These are phyloP conservation scores for Yponomeuta malinellus DNA, from an alignment of 2,888 invertebrate genomes.

Conservation along the genomic window DNA sequence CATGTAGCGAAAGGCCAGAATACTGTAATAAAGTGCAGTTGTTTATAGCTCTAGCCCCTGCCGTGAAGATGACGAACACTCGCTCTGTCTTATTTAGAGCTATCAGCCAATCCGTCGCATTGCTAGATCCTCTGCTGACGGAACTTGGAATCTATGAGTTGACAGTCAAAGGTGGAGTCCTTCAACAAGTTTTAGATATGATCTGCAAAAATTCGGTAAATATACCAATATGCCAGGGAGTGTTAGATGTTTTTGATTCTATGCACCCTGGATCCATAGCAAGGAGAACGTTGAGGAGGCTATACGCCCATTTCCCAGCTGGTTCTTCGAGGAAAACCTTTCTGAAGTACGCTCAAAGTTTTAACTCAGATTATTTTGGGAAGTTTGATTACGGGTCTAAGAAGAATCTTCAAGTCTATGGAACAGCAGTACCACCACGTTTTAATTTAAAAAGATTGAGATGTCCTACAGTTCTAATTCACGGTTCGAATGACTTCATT, in stretches of 20 bases:
- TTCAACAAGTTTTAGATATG: background rate
- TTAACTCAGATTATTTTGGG: background rate
- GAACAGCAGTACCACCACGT: background rate
- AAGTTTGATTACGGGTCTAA: background rate
- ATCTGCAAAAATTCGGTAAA: background rate
- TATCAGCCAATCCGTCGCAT: background rate
- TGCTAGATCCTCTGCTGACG: background rate
- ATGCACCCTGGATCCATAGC: background rate
- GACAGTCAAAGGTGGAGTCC: background rate
- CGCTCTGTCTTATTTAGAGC: background rate
- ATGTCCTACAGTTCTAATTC: background rate
- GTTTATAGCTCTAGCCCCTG: slow-evolving; percentile 8
- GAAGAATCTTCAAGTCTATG: background rate
- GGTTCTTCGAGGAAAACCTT: background rate
- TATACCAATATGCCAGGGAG: background rate
- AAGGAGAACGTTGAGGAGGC: background rate
- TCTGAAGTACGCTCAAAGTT: background rate
- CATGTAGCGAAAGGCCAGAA: slow-evolving; percentile 10
- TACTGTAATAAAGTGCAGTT: background rate
- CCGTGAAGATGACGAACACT: background rate
- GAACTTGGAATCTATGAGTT: background rate
- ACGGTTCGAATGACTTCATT: slow-evolving; percentile 4
- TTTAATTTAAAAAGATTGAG: background rate
- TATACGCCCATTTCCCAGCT: slow-evolving; percentile 10
- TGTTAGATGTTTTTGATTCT: background rate